phyloP scores from a whole-genome alignment of 2,797 vertebrate species.

The Acrossocheilus fasciatus region DNA sequence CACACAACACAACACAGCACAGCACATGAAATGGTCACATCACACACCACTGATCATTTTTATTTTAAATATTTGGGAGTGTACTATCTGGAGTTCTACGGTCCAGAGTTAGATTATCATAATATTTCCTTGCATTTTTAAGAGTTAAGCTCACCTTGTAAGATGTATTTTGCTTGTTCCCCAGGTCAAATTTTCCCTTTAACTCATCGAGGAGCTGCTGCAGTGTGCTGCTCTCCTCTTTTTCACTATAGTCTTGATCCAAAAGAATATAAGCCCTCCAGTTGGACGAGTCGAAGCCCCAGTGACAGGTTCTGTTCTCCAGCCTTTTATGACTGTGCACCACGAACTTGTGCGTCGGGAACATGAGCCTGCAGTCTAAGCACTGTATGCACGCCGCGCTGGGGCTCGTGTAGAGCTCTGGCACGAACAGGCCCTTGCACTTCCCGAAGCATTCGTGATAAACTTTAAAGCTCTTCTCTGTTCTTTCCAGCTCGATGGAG shows the following conservation, averaged over 20 bases:
- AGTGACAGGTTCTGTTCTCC: slow-evolving; percentile 97
- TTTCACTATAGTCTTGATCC: slow-evolving; percentile 91
- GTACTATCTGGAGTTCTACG: background rate
- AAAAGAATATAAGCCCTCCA: slow-evolving; percentile 96
- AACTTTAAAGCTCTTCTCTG: slow-evolving; percentile 93
- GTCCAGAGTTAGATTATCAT: background rate
- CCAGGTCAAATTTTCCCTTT: slow-evolving; percentile 90
- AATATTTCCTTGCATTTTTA: background rate
- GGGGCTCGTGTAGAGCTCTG: slow-evolving; percentile 90
- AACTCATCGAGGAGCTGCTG: slow-evolving; percentile 90
- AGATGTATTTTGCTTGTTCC: slow-evolving; percentile 76
- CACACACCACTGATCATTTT: background rate
- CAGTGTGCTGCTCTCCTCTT: slow-evolving; percentile 87
- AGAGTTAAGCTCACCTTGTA: slow-evolving; percentile 76
- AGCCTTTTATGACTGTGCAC: slow-evolving; percentile 95
- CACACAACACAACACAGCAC: background rate
- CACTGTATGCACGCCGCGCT: slow-evolving; percentile 94
- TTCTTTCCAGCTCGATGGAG: slow-evolving; percentile 85
- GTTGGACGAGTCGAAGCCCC: slow-evolving; percentile 97
- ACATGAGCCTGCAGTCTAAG: slow-evolving; percentile 94
- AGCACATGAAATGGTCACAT: background rate
- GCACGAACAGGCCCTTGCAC: slow-evolving; percentile 93
- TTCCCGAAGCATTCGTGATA: slow-evolving; percentile 96
- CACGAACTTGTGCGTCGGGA: slow-evolving; percentile 94
- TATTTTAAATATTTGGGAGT: background rate